Conservation (phyloP, 2,113 vertebrate genomes). For the Saccopteryx bilineata region DNA sequence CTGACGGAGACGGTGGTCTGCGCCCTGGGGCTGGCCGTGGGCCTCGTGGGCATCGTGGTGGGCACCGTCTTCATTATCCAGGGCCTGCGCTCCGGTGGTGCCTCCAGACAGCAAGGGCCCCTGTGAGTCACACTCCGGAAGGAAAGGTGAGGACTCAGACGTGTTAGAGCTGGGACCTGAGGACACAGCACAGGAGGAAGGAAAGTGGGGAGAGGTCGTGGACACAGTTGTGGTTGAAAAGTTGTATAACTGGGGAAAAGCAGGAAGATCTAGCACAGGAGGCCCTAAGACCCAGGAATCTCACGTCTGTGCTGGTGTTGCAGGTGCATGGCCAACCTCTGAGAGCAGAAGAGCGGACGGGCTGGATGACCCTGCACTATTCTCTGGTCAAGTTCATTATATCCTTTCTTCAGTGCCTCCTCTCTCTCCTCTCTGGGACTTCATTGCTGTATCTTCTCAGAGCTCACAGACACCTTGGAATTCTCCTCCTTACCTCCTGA, state of each 20-base stretch:
- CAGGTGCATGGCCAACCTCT: background rate
- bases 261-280: background rate
- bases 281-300: fast-evolving
- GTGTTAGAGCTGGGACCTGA: too few relatives aligned
- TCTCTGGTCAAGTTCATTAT: fast-evolving
- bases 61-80: slow-evolving; percentile 71
- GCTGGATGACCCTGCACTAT: fast-evolving
- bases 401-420: fast-evolving
- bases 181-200: fast-evolving
- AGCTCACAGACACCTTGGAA: fast-evolving
- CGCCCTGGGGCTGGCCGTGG: slow-evolving; percentile 68
- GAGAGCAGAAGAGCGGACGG: fast-evolving
- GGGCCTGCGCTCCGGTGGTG: slow-evolving; percentile 4
- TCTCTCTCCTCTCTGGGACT: background rate
- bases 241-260: fast-evolving
- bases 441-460: fast-evolving
- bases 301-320: background rate
- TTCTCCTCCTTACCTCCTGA: fast-evolving
- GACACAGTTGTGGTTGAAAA: background rate
- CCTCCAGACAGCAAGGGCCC: background rate
- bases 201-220: fast-evolving
- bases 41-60: slow-evolving; percentile 76
- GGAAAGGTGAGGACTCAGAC: background rate
- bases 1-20: slow-evolving; percentile 79
- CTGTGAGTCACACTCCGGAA: background rate